Evolutionary conservation across 2,888 invertebrate genomes (phyloP).

Genomic region (Apodemia hepburni): DNA sequence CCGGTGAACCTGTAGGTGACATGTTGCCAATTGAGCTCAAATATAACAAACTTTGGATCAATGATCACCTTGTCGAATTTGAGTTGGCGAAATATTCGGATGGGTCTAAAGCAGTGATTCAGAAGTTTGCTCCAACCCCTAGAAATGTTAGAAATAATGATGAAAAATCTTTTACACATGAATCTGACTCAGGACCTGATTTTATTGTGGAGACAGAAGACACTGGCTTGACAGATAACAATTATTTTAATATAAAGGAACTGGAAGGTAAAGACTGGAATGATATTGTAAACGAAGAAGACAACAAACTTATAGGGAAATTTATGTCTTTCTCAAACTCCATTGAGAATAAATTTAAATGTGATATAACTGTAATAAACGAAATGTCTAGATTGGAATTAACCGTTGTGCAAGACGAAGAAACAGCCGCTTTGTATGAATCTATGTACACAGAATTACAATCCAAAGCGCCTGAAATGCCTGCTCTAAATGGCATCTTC

Average conservation of each 20-base stretch:
- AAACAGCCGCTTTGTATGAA: slow-evolving; percentile 62
- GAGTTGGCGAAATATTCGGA: slow-evolving; percentile 61
- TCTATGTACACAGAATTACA: slow-evolving; percentile 74
- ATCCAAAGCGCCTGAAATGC: slow-evolving; percentile 53
- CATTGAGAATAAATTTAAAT: slow-evolving; percentile 44
- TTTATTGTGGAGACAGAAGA: slow-evolving; percentile 51
- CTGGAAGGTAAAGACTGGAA: slow-evolving; percentile 53
- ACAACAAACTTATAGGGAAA: slow-evolving; percentile 32
- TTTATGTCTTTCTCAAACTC: slow-evolving; percentile 43
- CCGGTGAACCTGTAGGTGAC: slow-evolving; percentile 50
- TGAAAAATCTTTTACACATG: slow-evolving; percentile 26
- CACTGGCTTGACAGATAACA: neutral
- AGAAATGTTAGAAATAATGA: neutral
- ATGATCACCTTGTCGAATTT: slow-evolving; percentile 68
- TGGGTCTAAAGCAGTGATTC: slow-evolving; percentile 48
- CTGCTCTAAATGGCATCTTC: slow-evolving; percentile 59
- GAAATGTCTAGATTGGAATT: slow-evolving; percentile 51
- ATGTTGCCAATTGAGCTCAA: slow-evolving; percentile 55
- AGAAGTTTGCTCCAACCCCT: slow-evolving; percentile 41
- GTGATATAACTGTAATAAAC: slow-evolving; percentile 55
- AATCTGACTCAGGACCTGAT: slow-evolving; percentile 53
- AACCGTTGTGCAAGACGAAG: slow-evolving; percentile 53
- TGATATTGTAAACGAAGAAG: slow-evolving; percentile 49
- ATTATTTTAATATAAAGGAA: slow-evolving; percentile 37
- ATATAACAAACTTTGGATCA: slow-evolving; percentile 60